Evolutionary conservation across 2,797 vertebrate species (phyloP).

Genomic region (Okamejei kenojei): DNA sequence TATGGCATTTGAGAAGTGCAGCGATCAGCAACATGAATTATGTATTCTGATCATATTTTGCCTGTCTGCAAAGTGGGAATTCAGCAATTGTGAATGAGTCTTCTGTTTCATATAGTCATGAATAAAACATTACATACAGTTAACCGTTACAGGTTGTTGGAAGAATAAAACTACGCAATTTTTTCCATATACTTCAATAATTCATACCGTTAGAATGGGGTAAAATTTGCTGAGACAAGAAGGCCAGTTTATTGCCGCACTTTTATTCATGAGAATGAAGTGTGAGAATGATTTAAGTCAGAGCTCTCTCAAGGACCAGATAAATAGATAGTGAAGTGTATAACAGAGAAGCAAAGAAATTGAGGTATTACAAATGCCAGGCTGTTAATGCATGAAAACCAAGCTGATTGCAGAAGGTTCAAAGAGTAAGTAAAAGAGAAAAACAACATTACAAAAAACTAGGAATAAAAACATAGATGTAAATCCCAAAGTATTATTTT

Average conservation of each 20-base stretch:
- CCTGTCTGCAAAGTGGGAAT: not conserved
- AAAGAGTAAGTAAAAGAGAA: too few species aligned
- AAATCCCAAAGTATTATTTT: too few species aligned
- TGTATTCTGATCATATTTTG: not conserved
- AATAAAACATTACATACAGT: not conserved
- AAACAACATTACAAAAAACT: too few species aligned
- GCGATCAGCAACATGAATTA: not conserved
- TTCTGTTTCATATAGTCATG: not conserved
- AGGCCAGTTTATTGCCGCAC: not conserved
- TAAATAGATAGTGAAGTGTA: too few species aligned
- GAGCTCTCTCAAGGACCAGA: too few species aligned
- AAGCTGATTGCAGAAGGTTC: too few species aligned
- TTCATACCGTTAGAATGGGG: not conserved
- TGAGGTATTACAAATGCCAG: too few species aligned
- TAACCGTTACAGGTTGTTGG: not conserved
- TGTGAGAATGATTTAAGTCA: too few species aligned
- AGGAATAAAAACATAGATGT: too few species aligned
- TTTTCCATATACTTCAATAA: not conserved
- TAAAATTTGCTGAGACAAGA: not conserved
- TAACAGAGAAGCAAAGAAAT: too few species aligned
- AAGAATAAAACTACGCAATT: not conserved
- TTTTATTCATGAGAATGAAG: not conserved
- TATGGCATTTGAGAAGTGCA: not conserved
- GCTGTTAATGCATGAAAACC: too few species aligned
- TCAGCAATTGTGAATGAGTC: not conserved